Conservation (phyloP, 2,888 invertebrate species). For the Marronus borbonicus region DNA sequence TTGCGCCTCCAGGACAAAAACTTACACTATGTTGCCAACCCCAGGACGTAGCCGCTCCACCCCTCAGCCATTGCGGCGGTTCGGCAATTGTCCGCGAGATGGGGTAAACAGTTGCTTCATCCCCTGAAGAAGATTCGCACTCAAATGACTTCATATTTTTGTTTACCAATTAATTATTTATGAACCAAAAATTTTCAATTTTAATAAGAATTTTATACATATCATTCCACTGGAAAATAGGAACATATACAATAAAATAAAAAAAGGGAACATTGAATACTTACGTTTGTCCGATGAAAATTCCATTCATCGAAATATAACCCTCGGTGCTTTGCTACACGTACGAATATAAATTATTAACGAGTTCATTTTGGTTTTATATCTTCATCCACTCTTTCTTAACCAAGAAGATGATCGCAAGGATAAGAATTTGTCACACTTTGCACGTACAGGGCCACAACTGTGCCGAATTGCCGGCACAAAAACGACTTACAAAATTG, state of each 20-base stretch:
- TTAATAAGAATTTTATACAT: slow-evolving; percentile 11
- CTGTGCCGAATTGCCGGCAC: slow-evolving; percentile 26
- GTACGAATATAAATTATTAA: slow-evolving; percentile 23
- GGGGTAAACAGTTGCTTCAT: slow-evolving; percentile 68
- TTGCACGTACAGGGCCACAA: slow-evolving; percentile 3
- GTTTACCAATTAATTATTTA: slow-evolving; percentile 46
- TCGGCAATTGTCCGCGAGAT: slow-evolving; percentile 67
- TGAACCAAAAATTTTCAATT: not conserved
- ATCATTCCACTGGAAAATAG: slow-evolving; percentile 9
- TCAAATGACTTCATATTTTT: slow-evolving; percentile 69
- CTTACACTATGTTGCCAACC: slow-evolving; percentile 68
- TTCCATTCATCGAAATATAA: slow-evolving; percentile 1
- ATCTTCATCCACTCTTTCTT: slow-evolving; percentile 25
- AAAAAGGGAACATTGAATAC: not conserved
- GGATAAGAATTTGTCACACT: slow-evolving; percentile 28
- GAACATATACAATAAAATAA: not conserved
- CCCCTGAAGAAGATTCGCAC: slow-evolving; percentile 70
- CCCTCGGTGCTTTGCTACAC: not conserved
- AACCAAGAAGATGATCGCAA: not conserved
- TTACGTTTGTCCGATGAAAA: slow-evolving; percentile 22
- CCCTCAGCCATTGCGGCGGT: slow-evolving; percentile 68
- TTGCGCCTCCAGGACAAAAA: not conserved
- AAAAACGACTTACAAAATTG: slow-evolving; percentile 61
- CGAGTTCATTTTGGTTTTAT: slow-evolving; percentile 26
- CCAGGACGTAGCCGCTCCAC: slow-evolving; percentile 65